Conservation (phyloP, 1,140 invertebrate genomes). For the Diplogasteroides magnus region DNA sequence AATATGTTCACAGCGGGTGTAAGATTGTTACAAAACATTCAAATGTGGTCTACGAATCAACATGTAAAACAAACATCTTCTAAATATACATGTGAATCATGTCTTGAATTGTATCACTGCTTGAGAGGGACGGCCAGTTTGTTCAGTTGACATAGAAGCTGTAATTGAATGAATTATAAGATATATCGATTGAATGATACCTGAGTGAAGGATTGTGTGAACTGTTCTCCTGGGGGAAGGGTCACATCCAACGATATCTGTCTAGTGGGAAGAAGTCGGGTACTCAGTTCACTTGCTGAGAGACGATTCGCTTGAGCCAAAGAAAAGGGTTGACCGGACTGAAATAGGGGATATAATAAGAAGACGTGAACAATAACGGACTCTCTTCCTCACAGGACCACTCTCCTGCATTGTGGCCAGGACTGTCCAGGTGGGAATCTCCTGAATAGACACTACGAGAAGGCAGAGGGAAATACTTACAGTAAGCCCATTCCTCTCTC, state of each 20-base stretch:
- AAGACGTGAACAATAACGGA: neutral
- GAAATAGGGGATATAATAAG: too few species aligned
- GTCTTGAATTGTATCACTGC: neutral
- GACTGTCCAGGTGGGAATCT: neutral
- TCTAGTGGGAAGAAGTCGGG: neutral
- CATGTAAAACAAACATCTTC: too few species aligned
- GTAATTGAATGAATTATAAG: neutral
- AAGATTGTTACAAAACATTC: too few species aligned
- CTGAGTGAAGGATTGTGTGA: neutral
- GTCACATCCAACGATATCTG: neutral
- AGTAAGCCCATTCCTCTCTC: neutral
- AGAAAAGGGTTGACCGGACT: neutral
- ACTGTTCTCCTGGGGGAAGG: neutral
- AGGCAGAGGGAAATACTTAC: too few species aligned
- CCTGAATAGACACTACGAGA: neutral
- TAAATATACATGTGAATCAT: too few species aligned
- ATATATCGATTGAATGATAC: neutral
- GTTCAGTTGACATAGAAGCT: neutral
- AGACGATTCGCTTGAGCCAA: neutral
- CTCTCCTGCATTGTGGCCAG: neutral
- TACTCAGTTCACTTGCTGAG: neutral
- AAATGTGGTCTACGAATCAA: too few species aligned
- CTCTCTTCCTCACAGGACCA: neutral
- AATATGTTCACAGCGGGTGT: too few species aligned
- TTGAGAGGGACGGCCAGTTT: neutral